phyloP scores from a whole-genome alignment of 2,797 vertebrate genomes.

The Thamnophis elegans region DNA sequence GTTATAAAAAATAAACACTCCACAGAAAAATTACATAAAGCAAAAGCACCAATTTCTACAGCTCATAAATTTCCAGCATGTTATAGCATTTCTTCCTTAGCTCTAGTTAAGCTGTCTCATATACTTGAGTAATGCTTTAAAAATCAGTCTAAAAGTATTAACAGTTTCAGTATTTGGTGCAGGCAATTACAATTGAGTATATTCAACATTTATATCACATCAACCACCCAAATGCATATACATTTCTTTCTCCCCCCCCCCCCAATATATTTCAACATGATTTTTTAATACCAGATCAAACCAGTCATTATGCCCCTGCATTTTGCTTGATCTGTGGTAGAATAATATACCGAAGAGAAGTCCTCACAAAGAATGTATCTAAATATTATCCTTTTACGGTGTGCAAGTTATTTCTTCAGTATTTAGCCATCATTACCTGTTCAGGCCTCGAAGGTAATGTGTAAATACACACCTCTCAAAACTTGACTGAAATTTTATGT shows the following conservation, averaged over 20 bases:
- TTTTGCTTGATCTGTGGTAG: slow-evolving; percentile 15
- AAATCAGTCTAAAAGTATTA: slow-evolving; percentile 8
- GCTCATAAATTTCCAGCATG: slow-evolving; percentile 62
- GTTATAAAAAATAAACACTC: slow-evolving; percentile 67
- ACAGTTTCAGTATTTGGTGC: not conserved
- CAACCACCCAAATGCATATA: not conserved
- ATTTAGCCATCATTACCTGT: not conserved
- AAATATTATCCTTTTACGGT: not conserved
- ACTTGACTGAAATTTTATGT: not conserved
- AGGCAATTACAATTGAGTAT: slow-evolving; percentile 1
- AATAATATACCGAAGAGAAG: slow-evolving; percentile 33
- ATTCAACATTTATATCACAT: not conserved
- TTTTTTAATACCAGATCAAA: slow-evolving; percentile 24
- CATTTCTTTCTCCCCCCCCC: slow-evolving; percentile 7
- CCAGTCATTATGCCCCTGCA: slow-evolving; percentile 8
- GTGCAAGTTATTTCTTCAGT: slow-evolving; percentile 6
- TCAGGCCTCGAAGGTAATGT: slow-evolving; percentile 1
- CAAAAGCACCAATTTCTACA: slow-evolving; percentile 64
- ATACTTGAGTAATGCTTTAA: slow-evolving; percentile 35
- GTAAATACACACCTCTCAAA: not conserved
- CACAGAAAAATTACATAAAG: slow-evolving; percentile 60
- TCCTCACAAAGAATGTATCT: slow-evolving; percentile 5
- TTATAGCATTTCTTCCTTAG: slow-evolving; percentile 34
- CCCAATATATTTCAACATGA: not conserved
- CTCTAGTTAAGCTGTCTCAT: slow-evolving; percentile 34